phyloP scores from a whole-genome alignment of 2,888 invertebrate species.

The Drosophila ezoana region DNA sequence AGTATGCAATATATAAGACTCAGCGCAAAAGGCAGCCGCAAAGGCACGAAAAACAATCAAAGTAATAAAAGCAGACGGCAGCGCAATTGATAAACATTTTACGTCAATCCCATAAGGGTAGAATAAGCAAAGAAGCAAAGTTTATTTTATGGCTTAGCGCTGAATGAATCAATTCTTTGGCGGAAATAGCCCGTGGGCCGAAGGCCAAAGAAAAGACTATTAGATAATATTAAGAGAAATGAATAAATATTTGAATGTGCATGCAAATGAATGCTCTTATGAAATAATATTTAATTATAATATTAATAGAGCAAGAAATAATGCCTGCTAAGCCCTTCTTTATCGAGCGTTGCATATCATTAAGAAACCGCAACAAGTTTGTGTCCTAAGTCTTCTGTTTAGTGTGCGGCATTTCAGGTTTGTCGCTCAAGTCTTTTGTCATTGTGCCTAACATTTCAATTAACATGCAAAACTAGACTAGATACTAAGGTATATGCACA shows the following conservation, averaged over 20 bases:
- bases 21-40: slow-evolving; percentile 15
- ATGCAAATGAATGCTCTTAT: slow-evolving; percentile 24
- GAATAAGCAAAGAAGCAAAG: slow-evolving; percentile 17
- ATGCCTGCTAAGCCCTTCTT: background rate
- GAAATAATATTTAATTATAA: slow-evolving; percentile 2
- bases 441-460: slow-evolving; percentile 67
- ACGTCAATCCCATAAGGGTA: slow-evolving; percentile 26
- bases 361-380: slow-evolving; percentile 31
- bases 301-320: background rate
- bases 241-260: background rate
- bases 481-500: background rate
- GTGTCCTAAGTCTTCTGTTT: slow-evolving; percentile 42
- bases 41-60: slow-evolving; percentile 30
- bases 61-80: slow-evolving; percentile 51
- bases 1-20: slow-evolving; percentile 2
- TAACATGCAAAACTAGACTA: slow-evolving; percentile 24
- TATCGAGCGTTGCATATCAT: slow-evolving; percentile 7
- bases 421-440: slow-evolving; percentile 62
- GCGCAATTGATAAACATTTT: slow-evolving; percentile 68
- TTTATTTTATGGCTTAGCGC: slow-evolving; percentile 25
- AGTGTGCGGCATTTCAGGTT: slow-evolving; percentile 38
- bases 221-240: slow-evolving; percentile 3
- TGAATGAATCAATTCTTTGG: slow-evolving; percentile 30
- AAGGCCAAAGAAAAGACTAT: background rate
- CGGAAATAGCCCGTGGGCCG: slow-evolving; percentile 8